Base-by-base conservation (phyloP, 1,140 invertebrate species). In the Helicoverpa armigera region DNA sequence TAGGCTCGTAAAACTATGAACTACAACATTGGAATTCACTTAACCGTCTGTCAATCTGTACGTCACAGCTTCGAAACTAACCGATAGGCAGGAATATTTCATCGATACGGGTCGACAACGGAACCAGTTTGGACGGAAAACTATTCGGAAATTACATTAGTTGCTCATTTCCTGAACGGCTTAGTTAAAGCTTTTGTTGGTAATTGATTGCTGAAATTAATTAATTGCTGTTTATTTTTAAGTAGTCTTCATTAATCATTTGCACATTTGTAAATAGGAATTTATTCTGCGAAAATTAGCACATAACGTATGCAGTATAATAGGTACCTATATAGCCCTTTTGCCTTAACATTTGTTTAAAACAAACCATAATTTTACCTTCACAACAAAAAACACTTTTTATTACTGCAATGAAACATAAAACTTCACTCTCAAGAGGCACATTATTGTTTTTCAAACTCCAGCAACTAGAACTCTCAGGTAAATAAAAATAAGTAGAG, bases 1-100 rank as follows among this genome's bases (percentile, higher is more conserved):
- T 23, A 23, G 23, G 1, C 23, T 23, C 23, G 23, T 23, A 16
- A 43, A 65, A 51, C 51, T 50, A n/a, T 10, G 16, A 51, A 51
- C 51, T 11, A 29, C 48, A 70, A 70, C 67, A 70, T 23, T 53
- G 67, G 50, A 70, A 70, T 51, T 51, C 48, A 70, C 67, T 70
- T 51, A 51, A 12, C 67, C 51, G 43, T 53, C 67, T 29, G 67
- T 51, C 35, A 63, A 9, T 43, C 35, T 43, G 16, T 7, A 51
- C 16, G 29, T 29, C 5, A 23, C 13, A 50, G 11, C 3, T 29
- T 29, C 7, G n/a, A 3, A 43, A 65, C 48, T 50, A 51, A 12
- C 48, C 31, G 29, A 48, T 18, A 65, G 23, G 12, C 29, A 29
- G 18, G 4, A 18, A 56, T 18, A 58, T 18, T 18, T 18, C 16